Evolutionary conservation across 2,113 vertebrate genomes (phyloP), one percentile per base, ranked within the genome.

Genomic region (Pollachius pollachius): DNA sequence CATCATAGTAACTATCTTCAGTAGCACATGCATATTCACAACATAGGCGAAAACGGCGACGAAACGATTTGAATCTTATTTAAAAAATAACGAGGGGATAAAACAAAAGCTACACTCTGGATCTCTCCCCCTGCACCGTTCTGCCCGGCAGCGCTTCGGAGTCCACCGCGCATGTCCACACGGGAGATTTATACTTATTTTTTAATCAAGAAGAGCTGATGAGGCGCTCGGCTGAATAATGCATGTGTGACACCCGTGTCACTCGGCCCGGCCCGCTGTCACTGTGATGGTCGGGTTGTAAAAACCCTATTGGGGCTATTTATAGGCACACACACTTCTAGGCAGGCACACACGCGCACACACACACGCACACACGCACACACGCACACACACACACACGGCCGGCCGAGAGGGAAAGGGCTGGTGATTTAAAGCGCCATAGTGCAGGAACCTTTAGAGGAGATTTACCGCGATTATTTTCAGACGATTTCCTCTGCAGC

Each of bases 281-380:
- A 70, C 58, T 65, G 65, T 63, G 63, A 75, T 73, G 56, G 25
- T 66, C 65, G n/a, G 1, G 69, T 81, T 80, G 84, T 85, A 80
- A 87, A 48, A 87, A 81, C 68, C 15, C 30, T 34, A 65, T 9
- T 48, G 1, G 1, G 56, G 73, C 82, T 89, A 90, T 89, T 89
- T 87, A 82, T 90, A 91, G 87, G 76, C 84, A 75, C 67, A 7
- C 30, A 34, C 30, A 13, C 41, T 23, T 23, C 23, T 23, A 23
- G 23, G 23, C 23, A 23, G 23, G 23, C 23, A 2, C 23, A 23
- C 23, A 23, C 23, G 23, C 23, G 3, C 23, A 23, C 23, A 2
- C 23, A 23, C 23, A 23, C 23, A 23, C 23, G 21, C 23, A 11
- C 37, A 23, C 23, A 23, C 23, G 3, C 23, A 23, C 23, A 23